These are phyloP conservation scores for Corythoichthys haematopterus DNA, from an alignment of 2,113 vertebrate genomes.

Conservation along the genomic window DNA sequence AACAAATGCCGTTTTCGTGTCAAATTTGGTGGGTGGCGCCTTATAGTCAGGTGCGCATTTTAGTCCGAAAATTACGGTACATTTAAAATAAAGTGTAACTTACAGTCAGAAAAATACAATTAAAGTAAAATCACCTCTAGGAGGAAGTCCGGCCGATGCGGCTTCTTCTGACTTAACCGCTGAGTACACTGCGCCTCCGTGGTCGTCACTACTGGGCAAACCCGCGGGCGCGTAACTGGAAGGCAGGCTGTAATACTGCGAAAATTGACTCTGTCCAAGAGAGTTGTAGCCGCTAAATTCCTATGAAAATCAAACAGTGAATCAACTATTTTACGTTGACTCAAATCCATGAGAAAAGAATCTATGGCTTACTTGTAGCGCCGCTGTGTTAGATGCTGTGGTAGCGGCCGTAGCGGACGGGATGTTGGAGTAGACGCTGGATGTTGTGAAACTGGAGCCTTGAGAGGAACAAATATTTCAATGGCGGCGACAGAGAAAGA, in stretches of 20 bases:
- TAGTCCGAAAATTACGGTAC: no score
- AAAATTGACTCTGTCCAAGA: constrained; percentile 87
- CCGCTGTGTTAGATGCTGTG: constrained; percentile 49
- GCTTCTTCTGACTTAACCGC: constrained; percentile 74
- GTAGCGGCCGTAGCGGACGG: constrained; percentile 61
- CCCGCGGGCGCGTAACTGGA: constrained; percentile 79
- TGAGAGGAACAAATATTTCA: constrained; percentile 8
- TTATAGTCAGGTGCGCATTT: no score
- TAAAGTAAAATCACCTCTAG: constrained; percentile 49
- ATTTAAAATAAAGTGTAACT: no score
- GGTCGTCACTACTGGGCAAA: constrained; percentile 69
- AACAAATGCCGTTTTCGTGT: no score
- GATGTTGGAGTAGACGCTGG: constrained; percentile 75
- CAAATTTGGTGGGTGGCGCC: no score
- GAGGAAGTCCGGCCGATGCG: constrained; percentile 58
- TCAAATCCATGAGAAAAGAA: neutral
- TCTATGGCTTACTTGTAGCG: constrained; percentile 41
- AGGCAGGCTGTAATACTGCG: constrained; percentile 82
- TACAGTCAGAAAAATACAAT: no score
- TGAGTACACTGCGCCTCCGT: constrained; percentile 70
- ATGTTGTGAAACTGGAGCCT: constrained; percentile 77
- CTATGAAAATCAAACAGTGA: constrained; percentile 50
- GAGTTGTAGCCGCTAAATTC: constrained; percentile 88
- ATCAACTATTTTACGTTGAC: neutral
- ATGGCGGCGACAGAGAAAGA: neutral